Base-by-base conservation (phyloP, 2,797 vertebrate genomes). In the Lithobates sylvaticus region DNA sequence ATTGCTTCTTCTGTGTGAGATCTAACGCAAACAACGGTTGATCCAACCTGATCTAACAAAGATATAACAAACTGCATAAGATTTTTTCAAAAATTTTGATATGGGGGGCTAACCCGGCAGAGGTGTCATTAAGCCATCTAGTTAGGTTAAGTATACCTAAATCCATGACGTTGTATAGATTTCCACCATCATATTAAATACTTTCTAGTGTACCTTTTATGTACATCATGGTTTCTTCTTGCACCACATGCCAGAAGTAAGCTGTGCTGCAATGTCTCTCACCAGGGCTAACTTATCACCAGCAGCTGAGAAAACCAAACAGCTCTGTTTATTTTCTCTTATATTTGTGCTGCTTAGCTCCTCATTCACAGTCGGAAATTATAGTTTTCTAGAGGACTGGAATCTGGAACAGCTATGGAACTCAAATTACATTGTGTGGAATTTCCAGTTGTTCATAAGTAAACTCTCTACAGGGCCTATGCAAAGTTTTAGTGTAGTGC, bases 261-360 rank as follows among this genome's bases (percentile, higher is more conserved):
- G 64, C n/a, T 10, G n/a, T n/a, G 10, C 64, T 39, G 9, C 8
- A 26, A 65, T 26, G 3, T 29, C 65, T 23, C 29, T 61, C 75
- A 76, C 50, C 26, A 29, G 47, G 73, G 29, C 44, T 76, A 21
- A 3, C 47, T 32, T 76, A 58, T 76, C 74, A 58, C 16, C 47
- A 58, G 18, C 74, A 77, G 76, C 54, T 77, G 76, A 77, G 18
- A 36, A 64, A 77, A 39, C 12, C 54, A 64, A 39, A 18, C 21
- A 64, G 54, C 58, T 77, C 15, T 76, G 75, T 76, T 64, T 77
- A 36, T 77, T 64, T 64, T 77, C 76, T 65, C 21, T 77, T 61
- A 79, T 47, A 67, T 65, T 78, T 77, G 34, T 39, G 58, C 58
- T 65, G 34, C 61, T 67, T 47, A 27, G 34, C n/a, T 68, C 16